phyloP scores from a whole-genome alignment of 2,888 invertebrate genomes.

The Pseudoips prasinana region DNA sequence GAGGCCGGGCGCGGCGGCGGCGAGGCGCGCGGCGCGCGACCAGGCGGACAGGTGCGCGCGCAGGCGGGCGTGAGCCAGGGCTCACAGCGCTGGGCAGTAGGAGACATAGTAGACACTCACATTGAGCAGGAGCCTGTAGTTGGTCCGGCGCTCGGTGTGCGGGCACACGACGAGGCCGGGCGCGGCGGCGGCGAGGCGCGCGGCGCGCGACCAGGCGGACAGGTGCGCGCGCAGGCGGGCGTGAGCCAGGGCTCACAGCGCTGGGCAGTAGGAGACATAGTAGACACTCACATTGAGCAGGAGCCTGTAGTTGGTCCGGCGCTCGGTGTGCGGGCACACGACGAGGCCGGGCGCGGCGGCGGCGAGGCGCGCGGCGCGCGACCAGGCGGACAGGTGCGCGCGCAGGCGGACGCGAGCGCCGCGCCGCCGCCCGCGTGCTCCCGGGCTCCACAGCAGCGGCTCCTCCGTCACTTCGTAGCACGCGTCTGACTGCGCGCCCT shows the following conservation, averaged over 20 bases:
- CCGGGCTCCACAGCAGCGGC: slow-evolving; percentile 84
- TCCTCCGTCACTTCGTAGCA: slow-evolving; percentile 82
- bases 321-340: slow-evolving; percentile 86
- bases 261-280: no score
- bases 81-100: no score
- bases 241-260: no score
- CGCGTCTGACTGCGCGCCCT: slow-evolving; percentile 84
- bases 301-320: slow-evolving; percentile 87
- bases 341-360: slow-evolving; percentile 89
- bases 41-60: no score
- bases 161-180: slow-evolving; percentile 87
- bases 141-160: slow-evolving; percentile 86
- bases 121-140: slow-evolving; percentile 87
- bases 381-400: slow-evolving; percentile 53
- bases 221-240: no score
- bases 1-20: no score
- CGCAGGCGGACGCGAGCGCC: slow-evolving; percentile 41
- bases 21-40: no score
- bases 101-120: no score
- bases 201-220: no score
- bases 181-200: no score
- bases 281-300: slow-evolving; percentile 82
- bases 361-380: slow-evolving; percentile 83
- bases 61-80: no score
- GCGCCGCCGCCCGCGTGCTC: slow-evolving; percentile 57